Conservation (phyloP, 2,888 invertebrate genomes). For the Polydrusus pterygomalis region DNA sequence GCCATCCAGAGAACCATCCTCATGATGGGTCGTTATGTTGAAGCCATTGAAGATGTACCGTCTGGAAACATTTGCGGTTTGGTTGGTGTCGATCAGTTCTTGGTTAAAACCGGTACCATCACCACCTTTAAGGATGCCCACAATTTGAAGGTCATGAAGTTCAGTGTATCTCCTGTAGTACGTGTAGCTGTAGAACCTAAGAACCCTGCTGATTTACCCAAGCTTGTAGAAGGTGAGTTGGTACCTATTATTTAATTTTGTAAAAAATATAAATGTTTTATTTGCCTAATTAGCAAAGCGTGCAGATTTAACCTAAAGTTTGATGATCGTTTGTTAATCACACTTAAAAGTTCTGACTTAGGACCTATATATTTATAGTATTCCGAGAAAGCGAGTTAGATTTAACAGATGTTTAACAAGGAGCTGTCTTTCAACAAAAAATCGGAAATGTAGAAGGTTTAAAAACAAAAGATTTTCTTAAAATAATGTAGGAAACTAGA, state of each 20-base stretch:
- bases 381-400: too few relatives aligned
- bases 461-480: too few relatives aligned
- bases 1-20: conserved; percentile 99
- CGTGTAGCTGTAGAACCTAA: conserved; percentile 99
- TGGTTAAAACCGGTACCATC: conserved; percentile 99
- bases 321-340: too few relatives aligned
- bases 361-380: too few relatives aligned
- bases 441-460: too few relatives aligned
- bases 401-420: too few relatives aligned
- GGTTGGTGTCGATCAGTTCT: conserved; percentile 99
- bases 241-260: background rate
- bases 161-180: conserved; percentile 99
- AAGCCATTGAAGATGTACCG: conserved; percentile 99
- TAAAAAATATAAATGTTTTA: too few relatives aligned
- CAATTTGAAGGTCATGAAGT: conserved; percentile 99
- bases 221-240: conserved; percentile 89
- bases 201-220: conserved; percentile 99
- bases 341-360: too few relatives aligned
- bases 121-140: conserved; percentile 99
- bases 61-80: conserved; percentile 99
- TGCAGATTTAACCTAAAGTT: too few relatives aligned
- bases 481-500: too few relatives aligned
- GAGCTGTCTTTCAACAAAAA: too few relatives aligned
- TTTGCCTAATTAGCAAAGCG: too few relatives aligned
- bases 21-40: conserved; percentile 99